Base-by-base conservation (phyloP, 2,113 vertebrate genomes). In the Daphoenositta chrysoptera region DNA sequence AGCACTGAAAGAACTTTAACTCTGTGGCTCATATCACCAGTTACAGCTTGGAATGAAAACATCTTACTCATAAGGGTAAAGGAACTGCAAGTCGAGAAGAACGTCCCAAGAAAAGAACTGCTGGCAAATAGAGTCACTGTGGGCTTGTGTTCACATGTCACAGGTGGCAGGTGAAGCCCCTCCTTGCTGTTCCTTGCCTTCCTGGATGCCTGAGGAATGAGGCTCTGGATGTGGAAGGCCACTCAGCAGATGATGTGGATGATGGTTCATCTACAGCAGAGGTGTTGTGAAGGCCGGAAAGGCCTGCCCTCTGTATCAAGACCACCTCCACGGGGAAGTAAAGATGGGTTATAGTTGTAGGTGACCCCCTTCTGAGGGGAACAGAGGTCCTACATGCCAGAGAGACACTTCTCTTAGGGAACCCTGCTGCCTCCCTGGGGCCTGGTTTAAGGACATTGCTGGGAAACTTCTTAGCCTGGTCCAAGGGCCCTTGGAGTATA, bases 161-260 rank as follows among this genome's bases (percentile, higher is more conserved):
- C 1, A 2, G 9, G 35, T 3, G 3, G 7, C 39, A 79, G 15
- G 15, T 1, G 1, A 75, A 53, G 12, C 5, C 10, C 3, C 26
- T 57, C 6, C 44, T 45, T 21, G 44, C 44, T 20, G 19, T 45
- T 24, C 7, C 20, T 75, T 0, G 0, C 20, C 27, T 79, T 83
- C 14, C 15, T 42, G 2, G 0, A 9, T n/a, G 17, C 68, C 7
- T 53, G 5, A 64, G 22, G 5, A 64, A 31, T 53, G 72, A 53
- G 31, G 14, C 9, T 87, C 23, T 57, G 48, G 18, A 30, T 51
- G 35, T 57, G 50, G 33, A 51, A 30, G 5, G 26, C 15, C 40
- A 18, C 17, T 23, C 64, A 48, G 9, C 0, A 4, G 45, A 13
- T 58, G 22, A 14, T 13, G 33, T 54, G 45, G 27, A 17, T 28